These are phyloP conservation scores for Lemur catta DNA, from an alignment of 2,797 vertebrate species.

Conservation along the genomic window DNA sequence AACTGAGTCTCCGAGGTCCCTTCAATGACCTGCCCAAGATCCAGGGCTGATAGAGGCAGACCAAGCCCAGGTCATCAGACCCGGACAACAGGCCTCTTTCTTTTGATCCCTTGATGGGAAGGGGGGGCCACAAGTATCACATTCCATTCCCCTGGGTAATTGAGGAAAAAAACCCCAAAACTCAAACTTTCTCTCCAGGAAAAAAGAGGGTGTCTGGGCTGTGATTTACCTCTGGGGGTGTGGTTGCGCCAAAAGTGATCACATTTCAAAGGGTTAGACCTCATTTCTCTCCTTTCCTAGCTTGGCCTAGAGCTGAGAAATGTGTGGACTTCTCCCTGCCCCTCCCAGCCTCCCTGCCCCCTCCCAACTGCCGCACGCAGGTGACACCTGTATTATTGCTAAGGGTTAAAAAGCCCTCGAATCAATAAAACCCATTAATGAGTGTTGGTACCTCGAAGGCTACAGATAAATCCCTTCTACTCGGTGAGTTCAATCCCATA, in stretches of 20 bases:
- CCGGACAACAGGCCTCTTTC: neutral
- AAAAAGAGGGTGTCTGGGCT: neutral
- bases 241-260: neutral
- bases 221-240: neutral
- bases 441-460: constrained; percentile 69
- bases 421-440: constrained; percentile 80
- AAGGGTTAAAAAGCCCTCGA: constrained; percentile 77
- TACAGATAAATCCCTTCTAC: constrained; percentile 75
- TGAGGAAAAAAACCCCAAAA: neutral
- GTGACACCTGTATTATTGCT: constrained; percentile 76
- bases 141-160: neutral
- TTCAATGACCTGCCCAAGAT: neutral
- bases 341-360: neutral
- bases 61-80: neutral
- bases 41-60: neutral
- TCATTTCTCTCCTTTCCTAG: neutral
- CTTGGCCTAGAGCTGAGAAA: neutral
- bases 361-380: constrained; percentile 10
- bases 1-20: neutral
- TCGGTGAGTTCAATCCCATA: constrained; percentile 76
- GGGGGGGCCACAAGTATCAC: neutral
- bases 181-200: neutral
- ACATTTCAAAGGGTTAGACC: neutral
- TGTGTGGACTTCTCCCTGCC: neutral
- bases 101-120: neutral